phyloP scores from a whole-genome alignment of 2,888 invertebrate species.

The Meta bourneti region DNA sequence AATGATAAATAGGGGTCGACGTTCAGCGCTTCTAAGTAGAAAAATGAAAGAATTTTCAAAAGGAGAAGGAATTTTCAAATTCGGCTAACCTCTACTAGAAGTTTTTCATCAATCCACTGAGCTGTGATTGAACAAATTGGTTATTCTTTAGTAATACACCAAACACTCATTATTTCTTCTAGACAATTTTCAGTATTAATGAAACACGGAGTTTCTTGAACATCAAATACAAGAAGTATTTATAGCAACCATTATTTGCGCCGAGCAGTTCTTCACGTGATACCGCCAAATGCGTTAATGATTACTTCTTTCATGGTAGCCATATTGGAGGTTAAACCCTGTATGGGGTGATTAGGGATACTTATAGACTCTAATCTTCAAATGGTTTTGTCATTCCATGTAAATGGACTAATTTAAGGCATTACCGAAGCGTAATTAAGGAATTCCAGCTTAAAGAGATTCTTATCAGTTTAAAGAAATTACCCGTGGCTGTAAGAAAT shows the following conservation, averaged over 20 bases:
- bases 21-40: too few relatives aligned
- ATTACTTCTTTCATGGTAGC: not conserved
- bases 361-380: not conserved
- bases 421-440: conserved; percentile 44
- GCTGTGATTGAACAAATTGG: too few relatives aligned
- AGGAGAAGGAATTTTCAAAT: too few relatives aligned
- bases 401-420: conserved; percentile 58
- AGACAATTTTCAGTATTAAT: too few relatives aligned
- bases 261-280: not conserved
- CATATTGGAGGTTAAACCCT: not conserved
- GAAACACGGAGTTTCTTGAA: too few relatives aligned
- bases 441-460: conserved; percentile 34
- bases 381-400: conserved; percentile 44
- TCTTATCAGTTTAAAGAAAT: conserved; percentile 40
- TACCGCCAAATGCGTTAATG: not conserved
- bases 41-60: too few relatives aligned
- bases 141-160: too few relatives aligned
- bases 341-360: conserved; percentile 6
- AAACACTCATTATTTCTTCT: too few relatives aligned
- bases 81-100: too few relatives aligned
- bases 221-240: not conserved
- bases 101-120: too few relatives aligned
- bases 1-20: too few relatives aligned
- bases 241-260: not conserved
- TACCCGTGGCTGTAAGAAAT: conserved; percentile 36